phyloP scores from a whole-genome alignment of 2,113 vertebrate genomes.

The Corythoichthys intestinalis region DNA sequence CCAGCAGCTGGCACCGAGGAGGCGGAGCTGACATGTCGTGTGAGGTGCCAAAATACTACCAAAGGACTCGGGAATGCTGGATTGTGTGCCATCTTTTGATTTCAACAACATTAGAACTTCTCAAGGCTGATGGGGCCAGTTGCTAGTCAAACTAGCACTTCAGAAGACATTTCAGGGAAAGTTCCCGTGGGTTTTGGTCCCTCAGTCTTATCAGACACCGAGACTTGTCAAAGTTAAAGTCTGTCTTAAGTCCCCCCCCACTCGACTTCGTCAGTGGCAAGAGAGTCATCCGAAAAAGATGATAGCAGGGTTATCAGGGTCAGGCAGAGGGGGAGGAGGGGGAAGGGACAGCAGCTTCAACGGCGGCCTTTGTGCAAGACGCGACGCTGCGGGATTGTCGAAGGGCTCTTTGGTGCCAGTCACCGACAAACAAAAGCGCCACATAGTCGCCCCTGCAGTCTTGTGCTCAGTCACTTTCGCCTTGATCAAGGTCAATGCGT shows the following conservation, averaged over 20 bases:
- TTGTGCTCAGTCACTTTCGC: not conserved
- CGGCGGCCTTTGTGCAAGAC: not conserved
- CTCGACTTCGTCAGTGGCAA: not conserved
- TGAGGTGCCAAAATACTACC: not conserved
- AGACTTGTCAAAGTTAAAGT: not conserved
- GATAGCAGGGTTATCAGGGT: not conserved
- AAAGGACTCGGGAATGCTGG: not conserved
- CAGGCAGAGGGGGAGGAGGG: not conserved
- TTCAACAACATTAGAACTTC: not conserved
- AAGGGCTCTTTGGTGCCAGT: conserved; percentile 2
- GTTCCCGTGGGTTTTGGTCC: not conserved
- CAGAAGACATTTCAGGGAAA: no score
- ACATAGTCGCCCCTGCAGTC: not conserved
- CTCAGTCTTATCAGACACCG: not conserved
- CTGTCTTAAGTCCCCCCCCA: not conserved
- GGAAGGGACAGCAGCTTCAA: not conserved
- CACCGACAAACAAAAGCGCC: not conserved
- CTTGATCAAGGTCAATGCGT: not conserved
- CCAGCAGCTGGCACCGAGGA: not conserved
- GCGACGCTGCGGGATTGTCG: not conserved
- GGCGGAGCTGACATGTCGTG: not conserved
- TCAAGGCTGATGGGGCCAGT: not conserved
- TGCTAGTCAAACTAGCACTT: no score
- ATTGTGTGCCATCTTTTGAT: not conserved
- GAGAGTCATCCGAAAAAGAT: not conserved